Evolutionary conservation across 30 jellyfish, hydroid and myxozoan genomes (phyloP), one percentile per base, ranked within the genome.

Genomic region (Euphysa ruthae): DNA sequence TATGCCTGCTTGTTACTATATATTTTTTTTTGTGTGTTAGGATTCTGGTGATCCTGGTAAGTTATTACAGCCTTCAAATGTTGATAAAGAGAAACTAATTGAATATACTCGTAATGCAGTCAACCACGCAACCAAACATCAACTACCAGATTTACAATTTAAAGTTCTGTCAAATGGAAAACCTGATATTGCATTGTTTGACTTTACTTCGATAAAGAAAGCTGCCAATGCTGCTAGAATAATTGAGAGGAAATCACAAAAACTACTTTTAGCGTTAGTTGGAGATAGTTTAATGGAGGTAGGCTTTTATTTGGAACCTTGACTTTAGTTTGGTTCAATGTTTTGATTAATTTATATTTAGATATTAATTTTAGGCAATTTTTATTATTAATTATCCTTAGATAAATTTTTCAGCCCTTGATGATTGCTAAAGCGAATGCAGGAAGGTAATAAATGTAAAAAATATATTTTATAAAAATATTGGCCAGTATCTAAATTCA

Each of bases 261-360:
- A 85, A 33, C 85, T 90, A 52, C 51, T 90, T 63, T 28, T 90
- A 58, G 84, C 95, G 12, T 76, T 90, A 18, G 98, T 90, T 22
- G 98, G 98, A 4, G 98, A 90, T 50, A 90, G 98, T 52, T 61
- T 80, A 31, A 29, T 90, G 32, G 94, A 90, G 94, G 98, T 90
- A 71, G n/a, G n/a, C n/a, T n/a, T n/a, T n/a, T n/a, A n/a, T n/a
- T n/a, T n/a, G n/a, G n/a, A n/a, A n/a, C n/a, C n/a, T n/a, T n/a
- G n/a, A n/a, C n/a, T n/a, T n/a, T n/a, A n/a, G n/a, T n/a, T n/a
- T n/a, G n/a, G n/a, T n/a, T n/a, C n/a, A n/a, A n/a, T n/a, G n/a
- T n/a, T n/a, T n/a, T n/a, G n/a, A n/a, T n/a, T n/a, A n/a, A n/a
- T n/a, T n/a, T n/a, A n/a, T n/a, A n/a, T 13, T 52, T 52, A 8